Conservation (phyloP, 2,888 invertebrate species). For the Ochlodes sylvanus region DNA sequence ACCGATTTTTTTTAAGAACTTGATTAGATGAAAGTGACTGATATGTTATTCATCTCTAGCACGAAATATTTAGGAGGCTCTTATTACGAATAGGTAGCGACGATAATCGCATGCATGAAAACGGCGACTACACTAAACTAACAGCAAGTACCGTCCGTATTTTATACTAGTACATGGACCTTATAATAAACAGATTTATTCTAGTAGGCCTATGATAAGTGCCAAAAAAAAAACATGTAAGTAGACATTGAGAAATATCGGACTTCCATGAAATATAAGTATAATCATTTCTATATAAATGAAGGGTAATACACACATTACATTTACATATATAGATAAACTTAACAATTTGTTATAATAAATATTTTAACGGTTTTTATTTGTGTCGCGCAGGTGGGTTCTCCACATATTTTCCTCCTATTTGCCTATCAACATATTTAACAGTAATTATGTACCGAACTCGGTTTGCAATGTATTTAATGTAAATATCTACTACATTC, state of each 20-base stretch:
- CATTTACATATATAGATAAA: not conserved
- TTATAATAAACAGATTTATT: conserved; percentile 58
- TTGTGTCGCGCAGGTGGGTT: not conserved
- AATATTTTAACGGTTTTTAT: not conserved
- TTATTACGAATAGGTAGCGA: conserved; percentile 37
- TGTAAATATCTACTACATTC: not conserved
- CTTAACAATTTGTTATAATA: not conserved
- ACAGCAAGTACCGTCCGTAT: conserved; percentile 72
- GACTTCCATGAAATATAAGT: not conserved
- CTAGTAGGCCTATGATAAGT: conserved; percentile 71
- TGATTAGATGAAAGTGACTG: conserved; percentile 49
- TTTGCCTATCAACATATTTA: not conserved
- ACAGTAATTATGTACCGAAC: conserved; percentile 5
- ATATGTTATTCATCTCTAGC: conserved; percentile 65
- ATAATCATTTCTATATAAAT: not conserved
- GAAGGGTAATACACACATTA: not conserved
- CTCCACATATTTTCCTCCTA: not conserved
- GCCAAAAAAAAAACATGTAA: conserved; percentile 38
- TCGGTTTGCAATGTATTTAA: not conserved
- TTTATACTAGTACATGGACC: conserved; percentile 69
- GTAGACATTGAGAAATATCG: not conserved
- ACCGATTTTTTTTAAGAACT: conserved; percentile 37
- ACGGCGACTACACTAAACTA: conserved; percentile 70
- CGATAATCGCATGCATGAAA: conserved; percentile 58
- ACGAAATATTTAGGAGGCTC: conserved; percentile 32